Conservation (phyloP, 2,113 vertebrate species). For the Seriola rivoliana region DNA sequence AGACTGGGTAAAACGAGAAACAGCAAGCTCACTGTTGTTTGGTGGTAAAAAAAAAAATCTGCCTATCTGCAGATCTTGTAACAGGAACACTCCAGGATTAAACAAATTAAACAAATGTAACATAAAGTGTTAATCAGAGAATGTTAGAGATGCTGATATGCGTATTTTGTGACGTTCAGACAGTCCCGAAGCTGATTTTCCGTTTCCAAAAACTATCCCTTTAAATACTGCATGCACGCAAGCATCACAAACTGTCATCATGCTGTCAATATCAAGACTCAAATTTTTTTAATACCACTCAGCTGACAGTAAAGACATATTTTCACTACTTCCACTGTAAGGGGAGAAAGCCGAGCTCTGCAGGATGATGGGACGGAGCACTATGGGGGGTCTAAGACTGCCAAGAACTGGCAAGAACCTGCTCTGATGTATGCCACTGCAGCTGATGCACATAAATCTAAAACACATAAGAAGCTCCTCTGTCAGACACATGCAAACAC, state of each 20-base stretch:
- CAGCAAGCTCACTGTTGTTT: neutral
- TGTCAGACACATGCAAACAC: conserved; percentile 29
- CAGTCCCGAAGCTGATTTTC: neutral
- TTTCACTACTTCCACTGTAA: neutral
- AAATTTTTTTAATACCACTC: neutral
- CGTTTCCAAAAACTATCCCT: neutral
- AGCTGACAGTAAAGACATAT: neutral
- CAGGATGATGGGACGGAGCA: conserved; percentile 32
- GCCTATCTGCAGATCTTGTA: too few relatives aligned
- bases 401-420: conserved; percentile 31
- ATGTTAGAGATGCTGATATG: neutral
- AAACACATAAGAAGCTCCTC: conserved; percentile 44
- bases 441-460: conserved; percentile 64
- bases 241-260: neutral
- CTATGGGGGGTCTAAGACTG: conserved; percentile 16
- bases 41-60: too few relatives aligned
- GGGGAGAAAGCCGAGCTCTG: conserved; percentile 3
- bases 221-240: neutral
- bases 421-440: conserved; percentile 39
- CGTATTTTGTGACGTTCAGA: neutral
- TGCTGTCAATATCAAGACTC: neutral
- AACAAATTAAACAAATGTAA: neutral
- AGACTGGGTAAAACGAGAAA: neutral
- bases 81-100: neutral
- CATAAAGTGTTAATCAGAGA: neutral